Percentiles rank a stretch among this genome's conserved stretches.
These are phyloP conservation scores for Potorous gilbertii DNA, from an alignment of 2,797 vertebrate genomes.

Conservation along the genomic window DNA sequence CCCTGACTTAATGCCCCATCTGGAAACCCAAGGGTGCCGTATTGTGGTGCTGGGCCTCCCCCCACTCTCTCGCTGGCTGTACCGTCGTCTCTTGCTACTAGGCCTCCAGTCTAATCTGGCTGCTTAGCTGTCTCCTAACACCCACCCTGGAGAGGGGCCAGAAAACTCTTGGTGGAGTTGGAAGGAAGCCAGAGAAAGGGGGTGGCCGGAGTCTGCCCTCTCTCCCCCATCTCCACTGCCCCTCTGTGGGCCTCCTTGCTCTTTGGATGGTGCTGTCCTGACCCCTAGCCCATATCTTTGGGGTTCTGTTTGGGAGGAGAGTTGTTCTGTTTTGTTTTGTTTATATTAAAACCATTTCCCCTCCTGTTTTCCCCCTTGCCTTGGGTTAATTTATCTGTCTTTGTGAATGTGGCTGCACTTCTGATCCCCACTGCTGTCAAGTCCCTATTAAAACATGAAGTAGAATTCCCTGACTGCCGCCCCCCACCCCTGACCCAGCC, in stretches of 20 bases:
- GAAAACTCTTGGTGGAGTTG: not conserved
- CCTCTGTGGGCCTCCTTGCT: constrained; percentile 52
- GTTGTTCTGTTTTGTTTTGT: constrained; percentile 33
- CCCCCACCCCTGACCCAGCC: not conserved
- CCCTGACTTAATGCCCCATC: constrained; percentile 55
- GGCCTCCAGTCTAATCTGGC: constrained; percentile 46
- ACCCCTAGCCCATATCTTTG: constrained; percentile 57
- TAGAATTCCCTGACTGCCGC: not conserved
- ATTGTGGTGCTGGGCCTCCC: constrained; percentile 74
- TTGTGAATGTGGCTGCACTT: constrained; percentile 62
- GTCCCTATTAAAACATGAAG: constrained; percentile 73
- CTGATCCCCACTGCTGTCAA: constrained; percentile 67
- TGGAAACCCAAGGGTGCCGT: constrained; percentile 60
- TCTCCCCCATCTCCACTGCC: constrained; percentile 37
- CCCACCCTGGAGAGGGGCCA: not conserved
- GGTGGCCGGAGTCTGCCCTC: constrained; percentile 59
- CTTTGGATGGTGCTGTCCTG: constrained; percentile 75
- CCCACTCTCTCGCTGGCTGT: constrained; percentile 56
- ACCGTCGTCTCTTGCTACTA: constrained; percentile 57
- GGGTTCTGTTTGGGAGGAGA: constrained; percentile 62
- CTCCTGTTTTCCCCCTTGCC: not conserved
- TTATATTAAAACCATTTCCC: constrained; percentile 54
- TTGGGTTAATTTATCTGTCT: constrained; percentile 79
- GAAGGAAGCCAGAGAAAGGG: not conserved
- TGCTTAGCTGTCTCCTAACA: constrained; percentile 22